Conservation (phyloP, 2,888 invertebrate genomes). For the Vannuccia rotundouncinata region DNA sequence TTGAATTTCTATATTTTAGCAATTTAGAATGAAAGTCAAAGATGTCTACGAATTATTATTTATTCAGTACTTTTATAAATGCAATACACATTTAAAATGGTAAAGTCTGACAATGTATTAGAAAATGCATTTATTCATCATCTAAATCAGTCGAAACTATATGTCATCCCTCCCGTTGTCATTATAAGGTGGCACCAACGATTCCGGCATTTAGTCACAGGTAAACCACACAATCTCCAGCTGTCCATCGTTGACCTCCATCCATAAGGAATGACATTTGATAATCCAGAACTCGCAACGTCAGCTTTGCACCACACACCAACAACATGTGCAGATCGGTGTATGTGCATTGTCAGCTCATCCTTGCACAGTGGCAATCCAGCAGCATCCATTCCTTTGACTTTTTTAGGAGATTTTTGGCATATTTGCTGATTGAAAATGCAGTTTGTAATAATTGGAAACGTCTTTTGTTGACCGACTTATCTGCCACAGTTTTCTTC, state of each 20-base stretch:
- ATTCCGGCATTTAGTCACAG: not conserved
- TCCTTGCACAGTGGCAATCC: constrained; percentile 8
- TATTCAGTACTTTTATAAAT: too few relatives aligned
- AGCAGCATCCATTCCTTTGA: not conserved
- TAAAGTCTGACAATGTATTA: too few relatives aligned
- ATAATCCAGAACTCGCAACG: not conserved
- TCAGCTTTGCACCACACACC: not conserved
- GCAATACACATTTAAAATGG: too few relatives aligned
- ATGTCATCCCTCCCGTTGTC: not conserved
- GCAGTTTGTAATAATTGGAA: not conserved
- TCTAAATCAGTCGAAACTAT: not conserved
- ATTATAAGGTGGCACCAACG: not conserved
- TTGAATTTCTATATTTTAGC: too few relatives aligned
- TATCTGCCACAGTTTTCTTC: not conserved
- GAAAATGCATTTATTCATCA: not conserved
- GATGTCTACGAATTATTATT: too few relatives aligned
- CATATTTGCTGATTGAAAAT: not conserved
- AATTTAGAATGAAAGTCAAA: too few relatives aligned
- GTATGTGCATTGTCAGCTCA: not conserved
- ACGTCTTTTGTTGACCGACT: not conserved
- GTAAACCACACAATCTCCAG: not conserved
- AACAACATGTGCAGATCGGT: not conserved
- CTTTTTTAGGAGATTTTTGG: not conserved
- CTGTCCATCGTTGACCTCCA: not conserved
- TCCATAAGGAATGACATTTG: constrained; percentile 19